These are phyloP conservation scores for Gobio occitaniae DNA, from an alignment of 2,797 vertebrate genomes.

Conservation along the genomic window DNA sequence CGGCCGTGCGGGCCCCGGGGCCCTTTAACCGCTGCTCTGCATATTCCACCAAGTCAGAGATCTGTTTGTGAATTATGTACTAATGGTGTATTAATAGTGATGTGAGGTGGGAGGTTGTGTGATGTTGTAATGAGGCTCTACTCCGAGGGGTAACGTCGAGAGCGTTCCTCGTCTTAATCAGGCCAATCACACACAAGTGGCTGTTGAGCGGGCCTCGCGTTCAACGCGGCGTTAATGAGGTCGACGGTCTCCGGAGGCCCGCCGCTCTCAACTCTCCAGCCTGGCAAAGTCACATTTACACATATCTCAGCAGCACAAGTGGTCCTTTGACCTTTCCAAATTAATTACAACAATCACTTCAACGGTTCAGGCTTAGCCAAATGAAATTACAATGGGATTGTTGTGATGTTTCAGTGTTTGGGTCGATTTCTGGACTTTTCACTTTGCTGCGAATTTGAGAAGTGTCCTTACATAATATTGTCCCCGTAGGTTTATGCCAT, in stretches of 20 bases:
- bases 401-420: constrained; percentile 49
- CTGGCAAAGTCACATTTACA: constrained; percentile 50
- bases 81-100: constrained; percentile 45
- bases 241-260: constrained; percentile 39
- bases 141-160: constrained; percentile 21
- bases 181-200: constrained; percentile 63
- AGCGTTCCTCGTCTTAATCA: constrained; percentile 61
- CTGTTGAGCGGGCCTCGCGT: constrained; percentile 53
- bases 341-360: constrained; percentile 63
- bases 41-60: constrained; percentile 21
- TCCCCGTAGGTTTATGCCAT: not conserved
- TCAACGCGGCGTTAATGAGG: constrained; percentile 50
- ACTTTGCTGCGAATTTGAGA: not conserved
- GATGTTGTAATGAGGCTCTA: constrained; percentile 26
- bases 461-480: not conserved
- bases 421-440: constrained; percentile 43
- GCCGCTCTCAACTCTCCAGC: constrained; percentile 29
- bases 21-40: constrained; percentile 31
- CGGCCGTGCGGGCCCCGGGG: not conserved
- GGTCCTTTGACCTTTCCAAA: constrained; percentile 62
- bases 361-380: constrained; percentile 55
- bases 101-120: constrained; percentile 32
- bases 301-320: constrained; percentile 54
- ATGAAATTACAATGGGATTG: constrained; percentile 59
- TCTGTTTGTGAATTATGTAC: constrained; percentile 37